Conservation (phyloP, 2,113 vertebrate species). For the Aphyosemion australe region DNA sequence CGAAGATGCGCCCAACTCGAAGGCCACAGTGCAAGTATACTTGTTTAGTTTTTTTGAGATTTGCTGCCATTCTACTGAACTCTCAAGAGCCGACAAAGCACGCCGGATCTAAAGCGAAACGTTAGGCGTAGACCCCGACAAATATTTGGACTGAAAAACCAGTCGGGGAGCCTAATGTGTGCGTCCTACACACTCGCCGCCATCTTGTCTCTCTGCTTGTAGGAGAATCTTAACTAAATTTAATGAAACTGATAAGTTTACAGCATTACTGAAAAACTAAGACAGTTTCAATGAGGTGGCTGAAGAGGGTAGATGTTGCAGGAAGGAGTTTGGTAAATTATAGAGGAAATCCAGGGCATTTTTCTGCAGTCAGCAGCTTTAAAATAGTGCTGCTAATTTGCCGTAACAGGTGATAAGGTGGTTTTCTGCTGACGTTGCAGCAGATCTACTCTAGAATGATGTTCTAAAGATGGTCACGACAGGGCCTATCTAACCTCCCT, state of each 20-base stretch:
- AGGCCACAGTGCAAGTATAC: too few species aligned
- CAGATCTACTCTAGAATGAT: slow-evolving; percentile 13
- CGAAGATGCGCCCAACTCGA: too few species aligned
- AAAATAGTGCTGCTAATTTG: slow-evolving; percentile 20
- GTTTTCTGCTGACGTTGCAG: slow-evolving; percentile 37
- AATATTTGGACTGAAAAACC: too few species aligned
- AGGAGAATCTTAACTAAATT: not conserved
- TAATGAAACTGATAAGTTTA: not conserved
- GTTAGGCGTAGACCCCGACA: too few species aligned
- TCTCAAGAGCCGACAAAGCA: too few species aligned
- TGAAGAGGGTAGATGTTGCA: not conserved
- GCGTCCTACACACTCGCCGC: too few species aligned
- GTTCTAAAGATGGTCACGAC: slow-evolving; percentile 47
- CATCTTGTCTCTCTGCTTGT: too few species aligned
- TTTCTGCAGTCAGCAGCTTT: slow-evolving; percentile 13
- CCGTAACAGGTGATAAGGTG: slow-evolving; percentile 11
- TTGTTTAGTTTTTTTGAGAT: too few species aligned
- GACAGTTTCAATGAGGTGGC: not conserved
- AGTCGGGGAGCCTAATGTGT: too few species aligned
- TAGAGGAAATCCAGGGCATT: slow-evolving; percentile 4
- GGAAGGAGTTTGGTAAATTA: not conserved
- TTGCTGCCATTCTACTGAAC: too few species aligned
- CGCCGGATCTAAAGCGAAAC: too few species aligned
- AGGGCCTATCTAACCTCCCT: slow-evolving; percentile 46
- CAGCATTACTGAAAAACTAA: not conserved